Base-by-base conservation (phyloP, 37 sponge, comb jelly and placozoan species). In the Chondrosia reniformis region DNA sequence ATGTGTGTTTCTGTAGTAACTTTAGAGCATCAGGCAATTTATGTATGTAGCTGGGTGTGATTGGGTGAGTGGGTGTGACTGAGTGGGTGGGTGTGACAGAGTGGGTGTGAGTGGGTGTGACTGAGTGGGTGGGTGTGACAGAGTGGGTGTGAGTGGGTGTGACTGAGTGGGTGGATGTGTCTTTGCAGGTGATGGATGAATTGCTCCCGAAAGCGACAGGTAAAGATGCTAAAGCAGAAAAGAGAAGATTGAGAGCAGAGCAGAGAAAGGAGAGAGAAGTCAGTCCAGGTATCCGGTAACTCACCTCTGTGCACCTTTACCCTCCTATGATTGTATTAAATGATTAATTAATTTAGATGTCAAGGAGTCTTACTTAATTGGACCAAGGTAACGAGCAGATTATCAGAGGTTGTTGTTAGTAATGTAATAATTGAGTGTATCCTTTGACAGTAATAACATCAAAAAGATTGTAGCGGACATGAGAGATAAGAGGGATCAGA, bases 191-290 rank as follows among this genome's bases (percentile, higher is more conserved):
- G 10, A 24, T 94, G 45, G 91, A 94, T 54, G 95, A 94, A 67
- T 46, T 94, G 49, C 56, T 94, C 44, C 95, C 95, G 10, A 90
- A 90, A 58, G 95, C 88, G 7, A 87, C 91, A 0, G 95, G 95
- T 8, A 81, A 62, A 44, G 92, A 90, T 30, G 92, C 92, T 3
- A 81, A 72, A 49, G n/a, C 90, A 34, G 95, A 94, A 40, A 94
- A 90, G 74, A 86, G 71, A 75, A 89, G 49, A 52, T 57, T 44
- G 7, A 56, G 52, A n/a, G 76, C 79, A 45, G 85, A 94, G 76
- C 33, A 66, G 65, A 84, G 80, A 76, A 69, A 86, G 63, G 88
- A 63, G 12, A 83, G 88, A 65, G 95, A 94, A 37, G 46, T 64
- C 24, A 94, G 95, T 76, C 95, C 95, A 37, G 94, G 90, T 92